These are phyloP conservation scores for Chrosomus eos DNA, from an alignment of 2,797 vertebrate genomes.

Conservation along the genomic window DNA sequence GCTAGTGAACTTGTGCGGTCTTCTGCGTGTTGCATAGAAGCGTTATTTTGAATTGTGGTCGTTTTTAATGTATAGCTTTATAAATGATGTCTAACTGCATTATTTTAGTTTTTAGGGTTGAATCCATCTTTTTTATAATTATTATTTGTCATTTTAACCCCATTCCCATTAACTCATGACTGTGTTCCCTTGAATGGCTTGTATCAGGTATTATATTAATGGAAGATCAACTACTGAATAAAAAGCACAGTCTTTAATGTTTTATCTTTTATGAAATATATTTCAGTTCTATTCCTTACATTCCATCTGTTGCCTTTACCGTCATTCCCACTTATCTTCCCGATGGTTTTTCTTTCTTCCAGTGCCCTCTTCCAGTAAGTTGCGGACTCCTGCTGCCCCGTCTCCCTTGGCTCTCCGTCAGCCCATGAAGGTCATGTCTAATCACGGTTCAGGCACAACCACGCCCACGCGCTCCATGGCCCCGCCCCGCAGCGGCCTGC, in stretches of 20 bases:
- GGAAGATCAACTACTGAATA: constrained; percentile 34
- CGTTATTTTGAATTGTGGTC: not conserved
- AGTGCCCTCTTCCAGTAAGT: constrained; percentile 97
- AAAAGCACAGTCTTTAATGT: not conserved
- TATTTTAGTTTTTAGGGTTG: constrained; percentile 5
- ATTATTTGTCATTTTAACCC: not conserved
- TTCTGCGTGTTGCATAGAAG: not conserved
- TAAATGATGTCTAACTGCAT: constrained; percentile 2
- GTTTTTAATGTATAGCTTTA: constrained; percentile 16
- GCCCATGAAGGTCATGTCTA: constrained; percentile 90
- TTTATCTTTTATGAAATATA: not conserved
- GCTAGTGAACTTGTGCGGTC: constrained; percentile 32
- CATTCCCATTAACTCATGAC: constrained; percentile 11
- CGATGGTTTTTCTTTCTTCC: constrained; percentile 30
- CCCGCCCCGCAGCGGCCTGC: constrained; percentile 87
- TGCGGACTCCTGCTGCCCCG: constrained; percentile 88
- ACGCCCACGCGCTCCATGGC: constrained; percentile 89
- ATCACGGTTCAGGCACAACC: constrained; percentile 81
- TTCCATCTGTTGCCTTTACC: not conserved
- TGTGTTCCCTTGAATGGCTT: constrained; percentile 11
- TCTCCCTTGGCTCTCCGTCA: constrained; percentile 94
- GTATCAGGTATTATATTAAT: not conserved
- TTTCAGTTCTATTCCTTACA: not conserved
- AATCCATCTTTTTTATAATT: constrained; percentile 16
- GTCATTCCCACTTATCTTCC: no score